Conservation (phyloP, 2,888 invertebrate genomes). For the Sinelater perroti region DNA sequence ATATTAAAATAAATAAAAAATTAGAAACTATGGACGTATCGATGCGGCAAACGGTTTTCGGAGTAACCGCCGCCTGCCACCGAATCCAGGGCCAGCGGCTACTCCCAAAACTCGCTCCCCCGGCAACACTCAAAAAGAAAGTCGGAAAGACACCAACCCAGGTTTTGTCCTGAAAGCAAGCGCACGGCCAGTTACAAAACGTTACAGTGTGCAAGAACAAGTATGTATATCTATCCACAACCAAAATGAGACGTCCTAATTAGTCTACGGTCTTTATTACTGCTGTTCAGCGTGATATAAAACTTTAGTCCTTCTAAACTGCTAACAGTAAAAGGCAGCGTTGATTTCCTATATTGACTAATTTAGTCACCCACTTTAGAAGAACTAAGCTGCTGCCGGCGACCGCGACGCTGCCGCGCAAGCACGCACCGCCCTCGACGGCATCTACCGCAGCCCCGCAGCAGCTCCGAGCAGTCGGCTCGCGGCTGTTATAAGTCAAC, state of each 20-base stretch:
- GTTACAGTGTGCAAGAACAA: slow-evolving; percentile 21
- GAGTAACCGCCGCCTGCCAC: neutral
- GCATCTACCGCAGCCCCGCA: no score
- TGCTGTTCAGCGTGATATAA: slow-evolving; percentile 26
- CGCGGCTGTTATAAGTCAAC: no score
- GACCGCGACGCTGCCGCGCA: no score
- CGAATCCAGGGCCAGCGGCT: neutral
- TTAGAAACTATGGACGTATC: slow-evolving; percentile 30
- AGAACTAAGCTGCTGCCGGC: slow-evolving; percentile 31
- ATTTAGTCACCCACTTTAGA: slow-evolving; percentile 32
- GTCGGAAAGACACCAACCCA: neutral
- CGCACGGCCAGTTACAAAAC: slow-evolving; percentile 2
- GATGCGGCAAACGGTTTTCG: slow-evolving; percentile 11
- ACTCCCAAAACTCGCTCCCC: neutral
- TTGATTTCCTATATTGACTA: slow-evolving; percentile 27
- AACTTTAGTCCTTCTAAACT: slow-evolving; percentile 35
- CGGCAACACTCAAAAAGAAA: neutral
- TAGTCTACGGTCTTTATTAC: slow-evolving; percentile 21
- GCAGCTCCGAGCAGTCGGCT: no score
- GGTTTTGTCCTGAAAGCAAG: slow-evolving; percentile 4
- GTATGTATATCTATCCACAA: slow-evolving; percentile 30
- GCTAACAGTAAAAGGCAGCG: slow-evolving; percentile 33
- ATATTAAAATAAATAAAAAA: slow-evolving; percentile 18
- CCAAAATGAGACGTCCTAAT: slow-evolving; percentile 18
- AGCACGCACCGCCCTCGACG: no score